A percentile compares a stretch with the other conserved stretches of the same genome.
Conservation (phyloP, 1,140 invertebrate species). For the Lineus longissimus region DNA sequence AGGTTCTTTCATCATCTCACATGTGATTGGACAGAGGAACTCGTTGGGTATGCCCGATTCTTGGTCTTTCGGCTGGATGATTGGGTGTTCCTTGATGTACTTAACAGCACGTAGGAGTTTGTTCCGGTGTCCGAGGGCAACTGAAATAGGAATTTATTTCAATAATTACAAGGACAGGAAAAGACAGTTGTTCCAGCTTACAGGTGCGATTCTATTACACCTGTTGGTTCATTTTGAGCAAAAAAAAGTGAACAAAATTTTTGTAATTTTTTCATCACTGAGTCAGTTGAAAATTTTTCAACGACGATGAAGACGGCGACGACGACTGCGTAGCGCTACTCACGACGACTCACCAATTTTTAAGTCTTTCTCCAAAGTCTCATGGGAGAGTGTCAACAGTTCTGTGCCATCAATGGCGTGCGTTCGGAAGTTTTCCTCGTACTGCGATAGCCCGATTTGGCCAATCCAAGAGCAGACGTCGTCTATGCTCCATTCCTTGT, state of each 20-base stretch:
- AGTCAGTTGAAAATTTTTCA: no score
- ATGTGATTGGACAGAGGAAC: slow-evolving; percentile 77
- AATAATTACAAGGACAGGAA: slow-evolving; percentile 15
- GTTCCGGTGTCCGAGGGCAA: slow-evolving; percentile 49
- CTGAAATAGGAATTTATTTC: slow-evolving; percentile 29
- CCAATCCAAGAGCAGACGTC: slow-evolving; percentile 65
- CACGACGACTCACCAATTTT: slow-evolving; percentile 59
- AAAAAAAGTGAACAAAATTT: no score
- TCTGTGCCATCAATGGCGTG: slow-evolving; percentile 61
- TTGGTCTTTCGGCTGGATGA: slow-evolving; percentile 19
- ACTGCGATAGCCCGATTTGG: slow-evolving; percentile 58
- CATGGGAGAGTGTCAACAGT: slow-evolving; percentile 58
- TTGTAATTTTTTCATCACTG: no score
- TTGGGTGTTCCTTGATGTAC: slow-evolving; percentile 11
- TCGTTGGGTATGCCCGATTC: slow-evolving; percentile 55
- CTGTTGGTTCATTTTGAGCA: no score
- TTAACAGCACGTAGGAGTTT: slow-evolving; percentile 48
- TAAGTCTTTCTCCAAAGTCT: slow-evolving; percentile 57
- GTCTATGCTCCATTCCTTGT: slow-evolving; percentile 57
- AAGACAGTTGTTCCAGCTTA: not conserved
- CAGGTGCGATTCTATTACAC: not conserved
- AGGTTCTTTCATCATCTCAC: slow-evolving; percentile 74
- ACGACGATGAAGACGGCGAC: no score
- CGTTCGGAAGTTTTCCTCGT: slow-evolving; percentile 55
- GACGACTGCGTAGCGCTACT: no score